Evolutionary conservation across 1,140 invertebrate genomes (phyloP).

Genomic region (Manduca sexta): DNA sequence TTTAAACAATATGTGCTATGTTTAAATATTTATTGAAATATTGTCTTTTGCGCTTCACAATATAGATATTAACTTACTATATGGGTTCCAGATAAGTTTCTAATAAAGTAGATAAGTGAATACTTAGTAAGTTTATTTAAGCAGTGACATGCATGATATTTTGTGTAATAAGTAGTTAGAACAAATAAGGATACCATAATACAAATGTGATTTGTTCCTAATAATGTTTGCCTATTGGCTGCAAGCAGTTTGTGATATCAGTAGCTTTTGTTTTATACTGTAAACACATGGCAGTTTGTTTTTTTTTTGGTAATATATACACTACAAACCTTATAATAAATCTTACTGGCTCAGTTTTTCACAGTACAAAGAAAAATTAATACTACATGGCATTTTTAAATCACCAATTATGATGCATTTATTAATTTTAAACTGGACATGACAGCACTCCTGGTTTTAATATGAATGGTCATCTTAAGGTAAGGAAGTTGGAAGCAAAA

Average conservation of each 20-base stretch:
- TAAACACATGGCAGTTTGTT: neutral
- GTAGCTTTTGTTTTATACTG: neutral
- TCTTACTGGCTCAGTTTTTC: neutral
- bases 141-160: neutral
- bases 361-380: conserved; percentile 7
- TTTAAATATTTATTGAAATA: conserved; percentile 2
- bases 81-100: conserved; percentile 1
- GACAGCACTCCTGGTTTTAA: conserved; percentile 43
- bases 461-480: neutral
- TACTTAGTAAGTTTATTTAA: neutral
- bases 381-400: conserved; percentile 12
- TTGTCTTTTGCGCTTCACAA: conserved; percentile 1
- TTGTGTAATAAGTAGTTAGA: neutral
- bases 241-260: conserved; percentile 9
- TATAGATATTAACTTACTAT: neutral
- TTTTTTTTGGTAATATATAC: neutral
- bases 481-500: no score
- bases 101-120: neutral
- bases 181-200: neutral
- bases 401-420: conserved; percentile 43
- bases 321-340: neutral
- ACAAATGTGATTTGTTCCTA: conserved; percentile 6
- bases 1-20: neutral
- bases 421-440: conserved; percentile 40
- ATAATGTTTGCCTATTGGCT: conserved; percentile 1